These are phyloP conservation scores for Zosterops borbonicus DNA, from an alignment of 2,113 vertebrate genomes.

Conservation along the genomic window DNA sequence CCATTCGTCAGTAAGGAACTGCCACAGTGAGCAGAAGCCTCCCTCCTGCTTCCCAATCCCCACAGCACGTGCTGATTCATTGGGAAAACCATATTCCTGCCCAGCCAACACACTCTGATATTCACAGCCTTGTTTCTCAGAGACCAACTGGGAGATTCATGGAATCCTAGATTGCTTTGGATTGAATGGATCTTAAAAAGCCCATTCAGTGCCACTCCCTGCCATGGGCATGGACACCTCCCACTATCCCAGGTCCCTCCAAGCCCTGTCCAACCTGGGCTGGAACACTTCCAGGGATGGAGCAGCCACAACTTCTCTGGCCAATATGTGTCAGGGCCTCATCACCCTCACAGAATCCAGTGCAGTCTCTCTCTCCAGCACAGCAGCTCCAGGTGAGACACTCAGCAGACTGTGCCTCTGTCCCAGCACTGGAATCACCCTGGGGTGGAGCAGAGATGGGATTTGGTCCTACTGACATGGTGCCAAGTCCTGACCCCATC, in stretches of 20 bases:
- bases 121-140: neutral
- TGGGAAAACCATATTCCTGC: neutral
- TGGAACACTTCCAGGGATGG: neutral
- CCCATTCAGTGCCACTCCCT: neutral
- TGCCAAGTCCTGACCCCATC: neutral
- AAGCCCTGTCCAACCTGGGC: neutral
- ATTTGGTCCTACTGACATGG: neutral
- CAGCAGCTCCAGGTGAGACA: neutral
- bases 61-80: neutral
- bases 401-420: neutral
- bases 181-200: neutral
- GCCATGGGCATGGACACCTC: neutral
- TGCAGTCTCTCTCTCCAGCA: neutral
- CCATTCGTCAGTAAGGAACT: neutral
- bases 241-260: fast-evolving
- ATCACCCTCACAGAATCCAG: neutral
- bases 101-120: neutral
- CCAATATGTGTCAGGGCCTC: neutral
- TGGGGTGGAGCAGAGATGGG: fast-evolving
- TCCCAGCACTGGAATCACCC: fast-evolving
- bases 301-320: neutral
- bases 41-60: neutral
- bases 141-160: neutral
- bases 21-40: neutral
- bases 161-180: neutral